Percentiles rank a stretch among this genome's conserved stretches.
phyloP scores from a whole-genome alignment of 2,113 vertebrate species.

The Gymnorhina tibicen region DNA sequence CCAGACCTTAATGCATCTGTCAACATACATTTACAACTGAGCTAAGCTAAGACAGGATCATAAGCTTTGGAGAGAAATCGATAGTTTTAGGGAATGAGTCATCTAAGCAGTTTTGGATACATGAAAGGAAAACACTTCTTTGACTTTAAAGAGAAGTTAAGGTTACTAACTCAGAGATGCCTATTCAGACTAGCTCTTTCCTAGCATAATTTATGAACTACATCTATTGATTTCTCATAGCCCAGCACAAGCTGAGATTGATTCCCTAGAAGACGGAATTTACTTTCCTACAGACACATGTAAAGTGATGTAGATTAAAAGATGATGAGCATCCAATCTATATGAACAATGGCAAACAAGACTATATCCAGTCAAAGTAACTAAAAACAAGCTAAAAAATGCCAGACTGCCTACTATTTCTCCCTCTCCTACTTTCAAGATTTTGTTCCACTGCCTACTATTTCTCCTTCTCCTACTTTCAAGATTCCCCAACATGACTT shows the following conservation, averaged over 20 bases:
- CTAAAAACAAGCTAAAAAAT: background rate
- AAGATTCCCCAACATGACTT: background rate
- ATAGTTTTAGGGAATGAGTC: constrained; percentile 5
- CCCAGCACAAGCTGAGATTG: background rate
- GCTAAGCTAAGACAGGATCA: background rate
- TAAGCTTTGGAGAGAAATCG: background rate
- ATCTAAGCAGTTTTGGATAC: background rate
- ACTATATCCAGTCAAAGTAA: background rate
- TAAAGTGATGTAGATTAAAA: background rate
- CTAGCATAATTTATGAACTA: background rate
- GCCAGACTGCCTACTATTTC: background rate
- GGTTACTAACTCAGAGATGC: background rate
- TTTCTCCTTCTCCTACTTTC: background rate
- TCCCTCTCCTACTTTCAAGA: background rate
- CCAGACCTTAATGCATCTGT: constrained; percentile 42
- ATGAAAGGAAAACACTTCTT: background rate
- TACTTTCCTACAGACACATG: background rate
- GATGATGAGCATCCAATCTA: background rate
- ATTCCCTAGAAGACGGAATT: background rate
- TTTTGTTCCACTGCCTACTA: background rate
- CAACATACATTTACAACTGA: constrained; percentile 17
- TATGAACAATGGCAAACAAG: background rate
- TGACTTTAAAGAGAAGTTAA: constrained; percentile 2
- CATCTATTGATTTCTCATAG: background rate
- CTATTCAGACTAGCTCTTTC: background rate